Base-by-base conservation (phyloP, 2,797 vertebrate species). In the Denticeps clupeoides region DNA sequence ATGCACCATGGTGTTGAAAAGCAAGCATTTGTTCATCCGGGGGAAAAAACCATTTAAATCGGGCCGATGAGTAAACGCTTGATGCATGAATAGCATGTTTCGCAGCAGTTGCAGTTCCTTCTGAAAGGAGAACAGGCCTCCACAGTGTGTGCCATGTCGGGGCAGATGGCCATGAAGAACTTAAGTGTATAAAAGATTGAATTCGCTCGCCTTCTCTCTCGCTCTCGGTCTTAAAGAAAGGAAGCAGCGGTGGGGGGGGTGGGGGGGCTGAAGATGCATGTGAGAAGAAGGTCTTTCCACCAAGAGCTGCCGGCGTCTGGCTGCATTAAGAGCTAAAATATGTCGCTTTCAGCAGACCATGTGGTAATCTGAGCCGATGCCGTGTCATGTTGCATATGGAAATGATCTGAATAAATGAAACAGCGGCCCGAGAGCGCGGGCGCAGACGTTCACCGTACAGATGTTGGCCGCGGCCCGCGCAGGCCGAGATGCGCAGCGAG, bases 361-460 rank as follows among this genome's bases (percentile, higher is more conserved):
- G 50, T 52, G 58, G 60, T 72, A 47, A 67, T 63, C 45, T 61
- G 60, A 68, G 65, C 49, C 48, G 35, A 38, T 54, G 45, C 54
- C 58, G 54, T 46, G 51, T 47, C 38, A 50, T 56, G 23, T 5
- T 51, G 42, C 22, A 51, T 55, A 59, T n/a, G 55, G 47, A 48
- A 44, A 62, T 47, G 31, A 48, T 44, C 53, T 8, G 18, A 56
- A 56, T 53, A 45, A 51, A 56, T 60, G 49, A 58, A 55, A 58
- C 23, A 50, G 21, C 24, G 13, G 47, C 24, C 28, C 5, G 11
- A 10, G 12, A 23, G 12, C 51, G 26, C 41, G 15, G 3, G 27
- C 22, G 29, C 21, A 26, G 33, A 47, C 9, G n/a, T n/a, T n/a
- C n/a, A n/a, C n/a, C n/a, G n/a, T n/a, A n/a, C n/a, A n/a, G n/a